Conservation (phyloP, 2,113 vertebrate genomes). For the Menura novaehollandiae region DNA sequence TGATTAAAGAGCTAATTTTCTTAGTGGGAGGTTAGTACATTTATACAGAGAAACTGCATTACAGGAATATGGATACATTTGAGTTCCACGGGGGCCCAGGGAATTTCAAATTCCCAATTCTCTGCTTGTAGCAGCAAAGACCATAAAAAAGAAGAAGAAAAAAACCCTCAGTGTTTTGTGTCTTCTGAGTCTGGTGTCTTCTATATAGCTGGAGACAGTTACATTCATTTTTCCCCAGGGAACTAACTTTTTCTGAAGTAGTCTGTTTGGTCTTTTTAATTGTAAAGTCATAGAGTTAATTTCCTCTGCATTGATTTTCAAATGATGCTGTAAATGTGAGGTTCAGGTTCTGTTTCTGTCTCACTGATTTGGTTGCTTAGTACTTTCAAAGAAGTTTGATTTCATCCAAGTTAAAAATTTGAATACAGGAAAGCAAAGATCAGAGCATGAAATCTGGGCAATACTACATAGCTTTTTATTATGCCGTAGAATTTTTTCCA, state of each 20-base stretch:
- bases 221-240: neutral
- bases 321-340: constrained; percentile 16
- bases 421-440: neutral
- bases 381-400: neutral
- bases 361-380: neutral
- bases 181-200: constrained; percentile 7
- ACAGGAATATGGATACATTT: constrained; percentile 34
- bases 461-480: neutral
- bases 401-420: neutral
- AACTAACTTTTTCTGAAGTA: constrained; percentile 37
- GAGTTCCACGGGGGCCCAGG: neutral
- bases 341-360: neutral
- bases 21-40: constrained; percentile 46
- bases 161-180: neutral
- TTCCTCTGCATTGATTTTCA: constrained; percentile 35
- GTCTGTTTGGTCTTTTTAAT: constrained; percentile 35
- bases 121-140: neutral
- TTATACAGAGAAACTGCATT: constrained; percentile 33
- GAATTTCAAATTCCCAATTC: constrained; percentile 10
- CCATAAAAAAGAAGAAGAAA: neutral
- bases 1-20: constrained; percentile 65
- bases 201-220: neutral
- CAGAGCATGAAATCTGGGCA: neutral
- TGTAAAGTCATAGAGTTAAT: constrained; percentile 31
- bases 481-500: neutral